These are phyloP conservation scores for Zeus faber DNA, from an alignment of 2,113 vertebrate species.

Conservation along the genomic window DNA sequence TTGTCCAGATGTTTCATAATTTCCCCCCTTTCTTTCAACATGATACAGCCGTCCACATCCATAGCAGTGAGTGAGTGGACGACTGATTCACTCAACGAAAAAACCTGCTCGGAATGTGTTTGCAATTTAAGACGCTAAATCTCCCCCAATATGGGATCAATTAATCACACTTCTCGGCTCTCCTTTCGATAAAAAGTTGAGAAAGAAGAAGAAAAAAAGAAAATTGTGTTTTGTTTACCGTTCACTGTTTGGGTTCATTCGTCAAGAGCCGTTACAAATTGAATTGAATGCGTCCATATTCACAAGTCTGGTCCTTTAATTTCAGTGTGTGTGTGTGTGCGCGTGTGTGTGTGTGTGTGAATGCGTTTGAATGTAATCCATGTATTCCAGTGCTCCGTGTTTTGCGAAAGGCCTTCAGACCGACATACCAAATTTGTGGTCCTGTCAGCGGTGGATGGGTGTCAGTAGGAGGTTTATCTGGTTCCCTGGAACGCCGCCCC, in stretches of 20 bases:
- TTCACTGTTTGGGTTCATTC: constrained; percentile 23
- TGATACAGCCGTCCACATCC: constrained; percentile 53
- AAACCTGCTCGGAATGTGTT: constrained; percentile 50
- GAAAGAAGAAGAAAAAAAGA: too few species aligned
- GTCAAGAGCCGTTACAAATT: constrained; percentile 11
- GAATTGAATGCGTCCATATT: neutral
- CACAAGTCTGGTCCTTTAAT: too few species aligned
- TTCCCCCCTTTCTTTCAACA: constrained; percentile 49
- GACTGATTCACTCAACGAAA: constrained; percentile 47
- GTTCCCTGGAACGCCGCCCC: too few species aligned
- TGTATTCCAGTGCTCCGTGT: too few species aligned
- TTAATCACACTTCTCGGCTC: constrained; percentile 13
- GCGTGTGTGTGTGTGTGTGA: neutral
- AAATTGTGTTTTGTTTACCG: neutral
- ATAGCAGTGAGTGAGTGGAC: constrained; percentile 49
- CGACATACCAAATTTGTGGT: too few species aligned
- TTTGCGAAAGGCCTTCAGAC: too few species aligned
- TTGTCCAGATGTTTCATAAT: constrained; percentile 55
- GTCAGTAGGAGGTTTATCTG: too few species aligned
- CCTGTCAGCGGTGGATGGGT: too few species aligned
- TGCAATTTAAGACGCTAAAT: constrained; percentile 52
- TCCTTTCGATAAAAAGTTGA: neutral
- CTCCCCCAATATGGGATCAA: constrained; percentile 34
- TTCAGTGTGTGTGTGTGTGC: neutral
- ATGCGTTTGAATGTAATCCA: neutral